Evolutionary conservation across 2,888 invertebrate genomes (phyloP).

Genomic region (Tenthredo notha): DNA sequence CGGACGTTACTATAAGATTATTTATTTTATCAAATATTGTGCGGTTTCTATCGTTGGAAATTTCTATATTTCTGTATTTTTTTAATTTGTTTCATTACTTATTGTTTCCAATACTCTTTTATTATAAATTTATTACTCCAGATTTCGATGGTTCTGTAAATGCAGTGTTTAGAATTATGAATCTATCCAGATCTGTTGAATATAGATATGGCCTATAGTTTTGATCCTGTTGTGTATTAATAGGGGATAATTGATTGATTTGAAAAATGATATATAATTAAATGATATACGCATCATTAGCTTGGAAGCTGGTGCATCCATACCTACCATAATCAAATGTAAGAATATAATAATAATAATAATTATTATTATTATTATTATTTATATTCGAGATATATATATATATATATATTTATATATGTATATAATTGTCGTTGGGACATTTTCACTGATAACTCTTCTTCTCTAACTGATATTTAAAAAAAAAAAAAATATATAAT

Average conservation of each 20-base stretch:
- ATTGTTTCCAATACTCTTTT: not conserved
- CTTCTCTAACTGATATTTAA: conserved; percentile 11
- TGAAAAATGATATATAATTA: conserved; percentile 47
- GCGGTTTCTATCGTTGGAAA: not conserved
- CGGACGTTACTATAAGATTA: not conserved
- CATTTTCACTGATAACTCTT: not conserved
- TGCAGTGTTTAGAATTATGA: conserved; percentile 59
- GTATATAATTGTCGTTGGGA: not conserved
- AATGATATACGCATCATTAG: conserved; percentile 60
- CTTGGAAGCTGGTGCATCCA: conserved; percentile 58
- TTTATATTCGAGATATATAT: not conserved
- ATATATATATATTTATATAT: not conserved
- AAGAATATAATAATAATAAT: conserved; percentile 52
- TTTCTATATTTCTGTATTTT: not conserved
- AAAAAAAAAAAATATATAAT: not conserved
- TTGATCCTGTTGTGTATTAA: conserved; percentile 61
- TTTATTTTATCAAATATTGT: not conserved
- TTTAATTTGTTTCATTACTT: not conserved
- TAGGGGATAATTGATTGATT: conserved; percentile 53
- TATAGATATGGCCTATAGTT: conserved; percentile 64
- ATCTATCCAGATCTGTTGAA: conserved; percentile 24
- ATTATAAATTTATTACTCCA: conserved; percentile 39
- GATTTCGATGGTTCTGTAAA: conserved; percentile 58
- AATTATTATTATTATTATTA: conserved; percentile 20
- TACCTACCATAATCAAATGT: conserved; percentile 51